phyloP scores from a whole-genome alignment of 2,888 invertebrate species.

The Latheticus oryzae region DNA sequence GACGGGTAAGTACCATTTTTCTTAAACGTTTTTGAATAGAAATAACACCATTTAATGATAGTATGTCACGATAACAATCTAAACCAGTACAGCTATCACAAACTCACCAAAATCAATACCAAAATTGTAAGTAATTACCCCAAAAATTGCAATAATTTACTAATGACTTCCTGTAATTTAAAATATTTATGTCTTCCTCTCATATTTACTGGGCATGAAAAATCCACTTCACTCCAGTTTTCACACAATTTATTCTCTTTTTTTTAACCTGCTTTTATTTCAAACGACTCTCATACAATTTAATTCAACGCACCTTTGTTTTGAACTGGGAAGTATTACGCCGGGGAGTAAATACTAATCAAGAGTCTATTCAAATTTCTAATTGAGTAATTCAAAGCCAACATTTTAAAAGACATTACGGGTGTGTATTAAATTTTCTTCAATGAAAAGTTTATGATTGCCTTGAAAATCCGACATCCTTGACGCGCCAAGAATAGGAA shows the following conservation, averaged over 20 bases:
- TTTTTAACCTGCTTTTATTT: too few species aligned
- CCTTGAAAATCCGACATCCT: slow-evolving; percentile 10
- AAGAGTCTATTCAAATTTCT: slow-evolving; percentile 32
- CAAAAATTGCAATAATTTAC: slow-evolving; percentile 59
- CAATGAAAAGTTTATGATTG: slow-evolving; percentile 30
- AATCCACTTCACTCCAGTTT: too few species aligned
- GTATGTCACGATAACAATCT: slow-evolving; percentile 33
- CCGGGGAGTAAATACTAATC: slow-evolving; percentile 31
- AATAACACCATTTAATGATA: slow-evolving; percentile 17
- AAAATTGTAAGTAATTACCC: slow-evolving; percentile 52
- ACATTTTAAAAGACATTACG: slow-evolving; percentile 43
- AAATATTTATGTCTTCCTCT: slow-evolving; percentile 55
- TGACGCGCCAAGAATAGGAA: slow-evolving; percentile 31
- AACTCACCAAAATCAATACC: slow-evolving; percentile 51
- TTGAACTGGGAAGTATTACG: too few species aligned
- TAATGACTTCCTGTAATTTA: slow-evolving; percentile 58
- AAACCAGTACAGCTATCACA: slow-evolving; percentile 22
- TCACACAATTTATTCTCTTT: too few species aligned
- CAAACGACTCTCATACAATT: slow-evolving; percentile 2
- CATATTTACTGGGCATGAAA: slow-evolving; percentile 52
- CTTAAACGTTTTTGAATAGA: slow-evolving; percentile 4
- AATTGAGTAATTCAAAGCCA: slow-evolving; percentile 37
- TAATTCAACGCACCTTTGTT: slow-evolving; percentile 21
- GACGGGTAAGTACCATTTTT: slow-evolving; percentile 75
- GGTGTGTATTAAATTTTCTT: slow-evolving; percentile 44